Conservation (phyloP, 2,113 vertebrate species). For the Etia nguti region DNA sequence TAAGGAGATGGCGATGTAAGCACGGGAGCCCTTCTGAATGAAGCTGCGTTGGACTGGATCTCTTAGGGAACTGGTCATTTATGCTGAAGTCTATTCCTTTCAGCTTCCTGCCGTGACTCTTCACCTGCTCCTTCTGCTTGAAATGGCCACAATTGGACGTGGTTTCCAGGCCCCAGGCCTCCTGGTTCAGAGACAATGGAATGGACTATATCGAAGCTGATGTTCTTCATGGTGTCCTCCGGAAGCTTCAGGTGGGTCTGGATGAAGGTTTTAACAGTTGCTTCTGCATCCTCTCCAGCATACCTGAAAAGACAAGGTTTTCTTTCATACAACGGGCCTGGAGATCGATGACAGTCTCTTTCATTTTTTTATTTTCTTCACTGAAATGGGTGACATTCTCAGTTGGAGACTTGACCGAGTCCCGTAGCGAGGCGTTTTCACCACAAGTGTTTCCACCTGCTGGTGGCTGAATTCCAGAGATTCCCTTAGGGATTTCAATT, state of each 20-base stretch:
- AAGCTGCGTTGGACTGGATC: no score
- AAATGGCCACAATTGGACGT: not conserved
- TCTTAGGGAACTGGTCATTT: not conserved
- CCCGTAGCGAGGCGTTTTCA: no score
- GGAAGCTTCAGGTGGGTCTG: not conserved
- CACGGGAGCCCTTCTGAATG: no score
- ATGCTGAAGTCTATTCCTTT: not conserved
- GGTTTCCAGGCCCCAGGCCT: not conserved
- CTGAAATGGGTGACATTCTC: not conserved
- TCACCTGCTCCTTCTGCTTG: not conserved
- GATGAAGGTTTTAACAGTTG: not conserved
- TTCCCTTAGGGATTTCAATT: not conserved
- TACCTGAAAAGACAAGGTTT: not conserved
- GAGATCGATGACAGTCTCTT: not conserved
- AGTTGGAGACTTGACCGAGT: not conserved
- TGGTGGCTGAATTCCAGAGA: not conserved
- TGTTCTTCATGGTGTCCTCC: not conserved
- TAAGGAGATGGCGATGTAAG: no score
- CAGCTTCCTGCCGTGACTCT: not conserved
- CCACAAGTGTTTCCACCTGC: no score
- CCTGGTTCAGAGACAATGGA: not conserved
- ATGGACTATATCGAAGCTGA: not conserved
- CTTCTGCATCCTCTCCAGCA: not conserved
- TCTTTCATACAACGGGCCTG: not conserved
- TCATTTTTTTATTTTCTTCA: not conserved